These are phyloP conservation scores for Ptilorrhoa leucosticta DNA, from an alignment of 2,113 vertebrate species.

Conservation along the genomic window DNA sequence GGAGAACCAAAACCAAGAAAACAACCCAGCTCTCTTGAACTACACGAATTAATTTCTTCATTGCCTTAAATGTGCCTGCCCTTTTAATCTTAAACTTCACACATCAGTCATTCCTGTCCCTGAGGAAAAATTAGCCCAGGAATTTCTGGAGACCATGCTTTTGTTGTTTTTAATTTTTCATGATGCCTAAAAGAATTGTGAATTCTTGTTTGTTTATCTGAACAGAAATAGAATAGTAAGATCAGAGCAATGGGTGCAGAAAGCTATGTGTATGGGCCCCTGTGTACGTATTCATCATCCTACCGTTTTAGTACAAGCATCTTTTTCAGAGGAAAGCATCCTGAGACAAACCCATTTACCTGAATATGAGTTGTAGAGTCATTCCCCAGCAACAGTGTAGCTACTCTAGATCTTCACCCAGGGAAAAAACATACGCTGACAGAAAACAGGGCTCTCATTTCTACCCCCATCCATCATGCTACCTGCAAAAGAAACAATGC, in stretches of 20 bases:
- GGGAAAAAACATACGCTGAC: background rate
- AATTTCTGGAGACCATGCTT: background rate
- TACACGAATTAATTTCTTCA: background rate
- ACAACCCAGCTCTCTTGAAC: background rate
- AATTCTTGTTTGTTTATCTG: background rate
- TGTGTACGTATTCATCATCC: background rate
- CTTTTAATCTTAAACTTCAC: slow-evolving; percentile 38
- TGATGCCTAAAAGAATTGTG: background rate
- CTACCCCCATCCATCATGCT: background rate
- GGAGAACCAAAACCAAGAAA: background rate
- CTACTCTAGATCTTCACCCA: background rate
- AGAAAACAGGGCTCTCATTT: background rate
- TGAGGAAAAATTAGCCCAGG: background rate
- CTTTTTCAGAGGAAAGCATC: background rate
- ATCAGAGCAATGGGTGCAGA: background rate
- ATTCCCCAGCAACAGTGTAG: background rate
- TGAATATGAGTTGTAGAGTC: background rate
- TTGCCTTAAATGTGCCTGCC: background rate
- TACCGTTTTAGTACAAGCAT: too few relatives aligned
- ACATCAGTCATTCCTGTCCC: background rate
- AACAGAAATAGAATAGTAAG: background rate
- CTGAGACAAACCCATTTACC: background rate
- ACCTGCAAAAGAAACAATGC: background rate
- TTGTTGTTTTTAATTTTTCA: background rate
- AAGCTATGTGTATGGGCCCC: background rate